Conservation (phyloP, 2,113 vertebrate genomes). For the Lagenorhynchus albirostris region DNA sequence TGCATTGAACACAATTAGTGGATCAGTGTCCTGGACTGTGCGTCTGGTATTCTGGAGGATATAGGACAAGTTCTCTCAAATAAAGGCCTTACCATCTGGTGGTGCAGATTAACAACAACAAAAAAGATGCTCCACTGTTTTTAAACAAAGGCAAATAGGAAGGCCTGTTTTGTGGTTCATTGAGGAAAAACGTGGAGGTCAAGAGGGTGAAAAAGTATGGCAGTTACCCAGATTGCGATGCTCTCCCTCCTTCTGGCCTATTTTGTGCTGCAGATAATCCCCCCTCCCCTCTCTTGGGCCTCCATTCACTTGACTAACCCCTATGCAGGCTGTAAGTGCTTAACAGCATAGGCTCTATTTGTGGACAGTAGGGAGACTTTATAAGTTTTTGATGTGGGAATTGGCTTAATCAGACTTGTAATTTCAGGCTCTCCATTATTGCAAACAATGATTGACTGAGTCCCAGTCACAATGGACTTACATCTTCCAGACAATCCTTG, state of each 20-base stretch:
- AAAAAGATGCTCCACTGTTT: neutral
- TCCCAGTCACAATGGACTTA: neutral
- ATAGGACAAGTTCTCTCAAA: neutral
- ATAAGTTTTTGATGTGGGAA: neutral
- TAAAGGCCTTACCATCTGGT: neutral
- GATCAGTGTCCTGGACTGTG: neutral
- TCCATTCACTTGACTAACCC: neutral
- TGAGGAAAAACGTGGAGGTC: neutral
- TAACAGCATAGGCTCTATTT: neutral
- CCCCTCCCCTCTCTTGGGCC: neutral
- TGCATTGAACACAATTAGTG: neutral
- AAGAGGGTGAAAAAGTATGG: neutral
- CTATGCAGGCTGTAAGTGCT: neutral
- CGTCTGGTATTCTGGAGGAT: neutral
- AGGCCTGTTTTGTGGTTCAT: neutral
- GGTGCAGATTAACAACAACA: neutral
- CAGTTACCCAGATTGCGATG: fast-evolving
- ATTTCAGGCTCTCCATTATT: neutral
- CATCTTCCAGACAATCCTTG: neutral
- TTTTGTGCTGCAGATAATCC: neutral
- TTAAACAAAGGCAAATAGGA: neutral
- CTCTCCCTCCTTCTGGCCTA: neutral
- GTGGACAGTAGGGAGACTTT: neutral
- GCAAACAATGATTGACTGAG: neutral
- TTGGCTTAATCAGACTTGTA: neutral